These are phyloP conservation scores for Thyatira batis DNA, from an alignment of 2,888 invertebrate genomes.

Conservation along the genomic window DNA sequence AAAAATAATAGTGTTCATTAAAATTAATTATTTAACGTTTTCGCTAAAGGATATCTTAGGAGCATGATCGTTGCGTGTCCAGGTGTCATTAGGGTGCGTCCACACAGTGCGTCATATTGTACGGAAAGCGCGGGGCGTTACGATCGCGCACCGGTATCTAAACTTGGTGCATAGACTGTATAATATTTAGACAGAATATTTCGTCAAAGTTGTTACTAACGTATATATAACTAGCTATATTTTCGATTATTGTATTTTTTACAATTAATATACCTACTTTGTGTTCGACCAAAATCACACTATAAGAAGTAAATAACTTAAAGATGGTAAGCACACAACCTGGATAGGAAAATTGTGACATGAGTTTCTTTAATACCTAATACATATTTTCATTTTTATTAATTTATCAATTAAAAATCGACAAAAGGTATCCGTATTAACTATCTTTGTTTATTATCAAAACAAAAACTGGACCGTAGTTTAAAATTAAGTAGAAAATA, in stretches of 20 bases:
- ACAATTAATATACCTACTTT: no score
- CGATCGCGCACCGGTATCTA: slow-evolving; percentile 15
- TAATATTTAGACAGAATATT: slow-evolving; percentile 1
- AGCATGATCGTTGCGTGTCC: slow-evolving; percentile 56
- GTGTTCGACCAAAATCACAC: no score
- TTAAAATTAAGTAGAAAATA: background rate
- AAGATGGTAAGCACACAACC: no score
- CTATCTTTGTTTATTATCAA: background rate
- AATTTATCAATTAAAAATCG: no score
- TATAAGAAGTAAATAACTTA: no score
- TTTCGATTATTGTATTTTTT: background rate
- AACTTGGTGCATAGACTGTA: slow-evolving; percentile 7
- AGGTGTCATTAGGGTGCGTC: slow-evolving; percentile 57
- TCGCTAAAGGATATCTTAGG: slow-evolving; percentile 44
- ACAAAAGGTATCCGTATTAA: no score
- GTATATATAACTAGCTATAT: background rate
- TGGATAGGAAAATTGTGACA: no score
- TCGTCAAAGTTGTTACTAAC: background rate
- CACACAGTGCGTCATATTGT: slow-evolving; percentile 48
- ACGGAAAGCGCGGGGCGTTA: slow-evolving; percentile 19
- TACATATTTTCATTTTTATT: no score
- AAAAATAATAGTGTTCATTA: background rate
- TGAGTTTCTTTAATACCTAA: no score
- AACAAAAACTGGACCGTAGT: background rate
- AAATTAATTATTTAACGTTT: slow-evolving; percentile 1